phyloP scores from a whole-genome alignment of 2,888 invertebrate genomes.

The Tetranychus truncatus region DNA sequence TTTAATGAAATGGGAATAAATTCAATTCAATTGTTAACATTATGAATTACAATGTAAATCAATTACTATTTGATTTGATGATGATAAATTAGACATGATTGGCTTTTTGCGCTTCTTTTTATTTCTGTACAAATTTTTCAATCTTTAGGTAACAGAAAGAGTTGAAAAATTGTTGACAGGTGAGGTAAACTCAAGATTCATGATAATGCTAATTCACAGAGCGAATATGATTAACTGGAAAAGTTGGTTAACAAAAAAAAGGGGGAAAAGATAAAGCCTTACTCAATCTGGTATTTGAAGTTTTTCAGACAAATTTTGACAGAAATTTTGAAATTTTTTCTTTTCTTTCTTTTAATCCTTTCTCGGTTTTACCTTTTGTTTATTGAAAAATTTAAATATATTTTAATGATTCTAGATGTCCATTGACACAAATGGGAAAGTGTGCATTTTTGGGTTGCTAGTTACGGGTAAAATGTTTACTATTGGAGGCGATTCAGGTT shows the following conservation, averaged over 20 bases:
- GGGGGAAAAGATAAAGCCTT: not conserved
- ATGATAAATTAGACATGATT: not conserved
- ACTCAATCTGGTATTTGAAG: too few species aligned
- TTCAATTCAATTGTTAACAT: not conserved
- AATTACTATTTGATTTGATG: not conserved
- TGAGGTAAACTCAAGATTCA: not conserved
- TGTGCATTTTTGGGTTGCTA: not conserved
- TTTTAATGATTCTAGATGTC: too few species aligned
- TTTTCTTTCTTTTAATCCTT: too few species aligned
- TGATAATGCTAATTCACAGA: not conserved
- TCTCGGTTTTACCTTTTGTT: too few species aligned
- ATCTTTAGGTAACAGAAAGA: not conserved
- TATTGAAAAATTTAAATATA: too few species aligned
- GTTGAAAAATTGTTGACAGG: slow-evolving; percentile 1
- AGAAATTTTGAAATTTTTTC: too few species aligned
- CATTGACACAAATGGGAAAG: too few species aligned
- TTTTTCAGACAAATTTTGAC: too few species aligned
- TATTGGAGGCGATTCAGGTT: not conserved
- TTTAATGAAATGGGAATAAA: not conserved
- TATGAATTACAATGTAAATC: not conserved
- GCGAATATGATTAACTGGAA: not conserved
- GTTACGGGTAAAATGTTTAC: not conserved
- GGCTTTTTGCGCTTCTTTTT: too few species aligned
- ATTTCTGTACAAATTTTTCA: too few species aligned
- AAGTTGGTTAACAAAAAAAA: not conserved